phyloP scores from a whole-genome alignment of 2,888 invertebrate genomes.

The Agriotes lineatus region DNA sequence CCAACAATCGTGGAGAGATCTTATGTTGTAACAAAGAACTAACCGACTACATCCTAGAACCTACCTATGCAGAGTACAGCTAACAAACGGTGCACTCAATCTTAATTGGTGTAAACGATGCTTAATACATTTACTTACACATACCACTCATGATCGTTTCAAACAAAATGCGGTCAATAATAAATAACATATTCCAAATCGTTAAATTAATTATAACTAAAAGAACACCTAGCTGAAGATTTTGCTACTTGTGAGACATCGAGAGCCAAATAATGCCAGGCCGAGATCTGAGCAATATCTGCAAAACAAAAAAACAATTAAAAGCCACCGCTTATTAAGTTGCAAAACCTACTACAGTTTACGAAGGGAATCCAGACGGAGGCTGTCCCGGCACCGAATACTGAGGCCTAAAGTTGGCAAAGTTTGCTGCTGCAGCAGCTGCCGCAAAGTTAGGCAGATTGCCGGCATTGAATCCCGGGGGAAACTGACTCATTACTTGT shows the following conservation, averaged over 20 bases:
- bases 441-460: conserved; percentile 78
- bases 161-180: conserved; percentile 20
- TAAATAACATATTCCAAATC: conserved; percentile 23
- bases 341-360: conserved; percentile 43
- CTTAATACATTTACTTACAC: conserved; percentile 5
- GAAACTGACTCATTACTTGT: conserved; percentile 86
- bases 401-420: conserved; percentile 92
- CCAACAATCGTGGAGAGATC: conserved; percentile 49
- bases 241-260: conserved; percentile 26
- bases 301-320: conserved; percentile 12
- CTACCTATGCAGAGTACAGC: conserved; percentile 30
- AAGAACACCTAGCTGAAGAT: conserved; percentile 26
- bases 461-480: conserved; percentile 82
- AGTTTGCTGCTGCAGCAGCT: conserved; percentile 84
- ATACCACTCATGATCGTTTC: conserved; percentile 26
- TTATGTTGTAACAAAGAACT: conserved; percentile 38
- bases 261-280: conserved; percentile 22
- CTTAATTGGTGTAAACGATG: not conserved
- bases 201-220: conserved; percentile 12
- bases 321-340: not conserved
- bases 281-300: conserved; percentile 38
- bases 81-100: conserved; percentile 27
- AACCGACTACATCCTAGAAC: conserved; percentile 22
- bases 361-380: conserved; percentile 64
- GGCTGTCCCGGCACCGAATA: conserved; percentile 80